Evolutionary conservation across 2,888 invertebrate genomes (phyloP).

Genomic region (Hesperia comma): DNA sequence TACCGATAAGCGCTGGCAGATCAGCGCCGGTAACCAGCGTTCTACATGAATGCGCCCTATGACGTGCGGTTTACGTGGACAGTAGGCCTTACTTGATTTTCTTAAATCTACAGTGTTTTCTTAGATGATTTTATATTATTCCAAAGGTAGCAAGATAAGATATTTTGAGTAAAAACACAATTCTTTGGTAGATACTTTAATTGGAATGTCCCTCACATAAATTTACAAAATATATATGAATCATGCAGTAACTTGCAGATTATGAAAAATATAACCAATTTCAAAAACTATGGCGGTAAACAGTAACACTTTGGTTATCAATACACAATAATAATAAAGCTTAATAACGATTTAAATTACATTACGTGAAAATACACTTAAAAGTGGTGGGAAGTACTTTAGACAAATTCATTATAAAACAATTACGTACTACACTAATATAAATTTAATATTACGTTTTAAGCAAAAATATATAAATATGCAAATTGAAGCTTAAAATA

Average conservation of each 20-base stretch:
- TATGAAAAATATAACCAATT: constrained; percentile 42
- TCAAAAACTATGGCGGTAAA: constrained; percentile 61
- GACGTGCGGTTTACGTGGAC: no score
- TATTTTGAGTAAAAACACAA: constrained; percentile 48
- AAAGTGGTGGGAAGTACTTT: constrained; percentile 50
- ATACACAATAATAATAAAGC: constrained; percentile 42
- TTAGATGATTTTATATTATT: no score
- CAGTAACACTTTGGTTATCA: constrained; percentile 45
- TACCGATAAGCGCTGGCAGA: no score
- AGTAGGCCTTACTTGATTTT: no score
- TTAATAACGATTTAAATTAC: constrained; percentile 46
- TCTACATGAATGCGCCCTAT: no score
- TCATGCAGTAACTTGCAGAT: constrained; percentile 53
- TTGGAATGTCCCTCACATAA: constrained; percentile 76
- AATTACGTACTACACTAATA: constrained; percentile 34
- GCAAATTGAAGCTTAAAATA: constrained; percentile 28
- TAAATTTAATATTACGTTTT: constrained; percentile 29
- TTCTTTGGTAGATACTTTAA: constrained; percentile 70
- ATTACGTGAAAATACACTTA: constrained; percentile 46
- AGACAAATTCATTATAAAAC: constrained; percentile 40
- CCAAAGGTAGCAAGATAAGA: background rate
- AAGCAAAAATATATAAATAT: constrained; percentile 29
- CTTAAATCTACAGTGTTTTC: no score
- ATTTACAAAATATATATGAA: constrained; percentile 62
- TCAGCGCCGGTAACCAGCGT: no score